Conservation (phyloP, 92 coral and sea anemone species). For the Ricordea florida region DNA sequence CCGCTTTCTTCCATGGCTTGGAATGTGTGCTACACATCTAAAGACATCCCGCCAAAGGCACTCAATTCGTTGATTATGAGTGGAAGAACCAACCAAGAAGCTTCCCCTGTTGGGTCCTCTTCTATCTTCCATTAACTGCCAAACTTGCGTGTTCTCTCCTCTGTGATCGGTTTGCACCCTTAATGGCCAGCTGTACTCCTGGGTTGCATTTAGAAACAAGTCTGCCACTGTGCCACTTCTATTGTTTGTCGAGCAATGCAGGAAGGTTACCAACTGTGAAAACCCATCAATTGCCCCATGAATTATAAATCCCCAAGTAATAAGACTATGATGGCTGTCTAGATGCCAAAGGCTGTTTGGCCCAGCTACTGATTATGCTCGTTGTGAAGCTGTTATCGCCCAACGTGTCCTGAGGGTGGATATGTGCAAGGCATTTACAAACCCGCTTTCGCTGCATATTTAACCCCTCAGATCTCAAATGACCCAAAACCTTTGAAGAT, state of each 20-base stretch:
- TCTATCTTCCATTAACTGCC: conserved; percentile 55
- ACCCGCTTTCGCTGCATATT: too few relatives aligned
- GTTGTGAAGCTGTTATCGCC: too few relatives aligned
- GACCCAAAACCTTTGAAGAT: conserved; percentile 23
- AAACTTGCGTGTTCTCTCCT: conserved; percentile 53
- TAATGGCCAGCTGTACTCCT: conserved; percentile 41
- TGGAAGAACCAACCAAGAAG: conserved; percentile 44
- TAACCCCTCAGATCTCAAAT: conserved; percentile 29
- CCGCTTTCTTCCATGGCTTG: conserved; percentile 54
- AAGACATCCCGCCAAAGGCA: conserved; percentile 64
- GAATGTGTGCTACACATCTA: conserved; percentile 47
- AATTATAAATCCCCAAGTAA: too few relatives aligned
- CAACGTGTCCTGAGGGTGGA: too few relatives aligned
- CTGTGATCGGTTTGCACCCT: conserved; percentile 59
- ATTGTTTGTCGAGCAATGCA: conserved; percentile 17
- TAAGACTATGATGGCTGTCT: too few relatives aligned
- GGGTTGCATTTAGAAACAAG: conserved; percentile 4
- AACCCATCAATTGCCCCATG: conserved; percentile 18
- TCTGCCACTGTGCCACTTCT: conserved; percentile 25
- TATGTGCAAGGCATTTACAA: too few relatives aligned
- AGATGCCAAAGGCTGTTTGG: too few relatives aligned
- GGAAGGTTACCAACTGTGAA: neutral
- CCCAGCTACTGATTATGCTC: too few relatives aligned
- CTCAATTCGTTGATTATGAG: conserved; percentile 49
- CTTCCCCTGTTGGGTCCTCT: conserved; percentile 60